These are phyloP conservation scores for Coelogynopora nodosa DNA, from an alignment of 2,888 invertebrate genomes.

Conservation along the genomic window DNA sequence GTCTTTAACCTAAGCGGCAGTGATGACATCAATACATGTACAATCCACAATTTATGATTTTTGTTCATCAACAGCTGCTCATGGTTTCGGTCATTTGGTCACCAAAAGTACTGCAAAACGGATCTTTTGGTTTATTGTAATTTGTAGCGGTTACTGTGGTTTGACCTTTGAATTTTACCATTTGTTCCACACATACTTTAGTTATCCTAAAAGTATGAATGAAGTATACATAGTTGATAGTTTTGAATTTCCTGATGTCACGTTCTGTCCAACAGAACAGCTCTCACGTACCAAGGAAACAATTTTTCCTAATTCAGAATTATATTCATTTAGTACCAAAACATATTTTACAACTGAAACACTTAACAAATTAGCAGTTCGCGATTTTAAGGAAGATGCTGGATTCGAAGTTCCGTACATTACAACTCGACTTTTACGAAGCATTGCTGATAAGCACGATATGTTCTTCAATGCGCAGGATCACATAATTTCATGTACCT, in stretches of 20 bases:
- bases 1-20: no score
- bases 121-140: not conserved
- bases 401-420: not conserved
- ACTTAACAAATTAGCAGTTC: not conserved
- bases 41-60: no score
- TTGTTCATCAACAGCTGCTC: not conserved
- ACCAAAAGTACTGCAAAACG: not conserved
- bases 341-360: not conserved
- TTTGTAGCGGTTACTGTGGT: not conserved
- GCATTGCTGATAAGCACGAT: constrained; percentile 7
- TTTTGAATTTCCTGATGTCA: constrained; percentile 5
- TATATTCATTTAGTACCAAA: not conserved
- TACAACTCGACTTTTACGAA: not conserved
- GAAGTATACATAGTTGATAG: not conserved
- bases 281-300: not conserved
- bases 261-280: not conserved
- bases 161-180: not conserved
- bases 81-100: not conserved
- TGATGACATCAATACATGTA: no score
- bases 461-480: not conserved
- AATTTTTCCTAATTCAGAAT: not conserved
- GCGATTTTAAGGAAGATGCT: not conserved
- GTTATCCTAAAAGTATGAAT: not conserved
- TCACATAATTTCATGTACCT: constrained; percentile 5
- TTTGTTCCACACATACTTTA: not conserved